Conservation (phyloP, 1,140 invertebrate genomes). For the Drosophila nebulosa region DNA sequence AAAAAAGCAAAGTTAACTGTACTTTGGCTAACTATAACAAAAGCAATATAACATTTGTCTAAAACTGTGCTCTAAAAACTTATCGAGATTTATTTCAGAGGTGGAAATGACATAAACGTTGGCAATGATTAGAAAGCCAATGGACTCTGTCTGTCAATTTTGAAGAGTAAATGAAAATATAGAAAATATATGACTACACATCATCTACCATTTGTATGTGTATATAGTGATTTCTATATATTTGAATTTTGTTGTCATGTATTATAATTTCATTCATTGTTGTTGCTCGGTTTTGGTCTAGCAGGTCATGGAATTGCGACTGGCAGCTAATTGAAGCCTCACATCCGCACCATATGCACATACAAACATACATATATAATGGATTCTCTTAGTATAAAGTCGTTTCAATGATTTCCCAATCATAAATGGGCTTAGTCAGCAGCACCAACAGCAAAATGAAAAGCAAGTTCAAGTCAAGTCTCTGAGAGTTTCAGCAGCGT, state of each 20-base stretch:
- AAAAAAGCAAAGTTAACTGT: too few relatives aligned
- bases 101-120: too few relatives aligned
- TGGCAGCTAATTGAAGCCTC: constrained; percentile 26
- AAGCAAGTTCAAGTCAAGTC: constrained; percentile 8
- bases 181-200: background rate
- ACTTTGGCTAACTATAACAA: too few relatives aligned
- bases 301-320: background rate
- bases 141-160: background rate
- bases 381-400: constrained; percentile 5
- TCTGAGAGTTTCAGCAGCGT: background rate
- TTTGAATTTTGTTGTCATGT: constrained; percentile 40
- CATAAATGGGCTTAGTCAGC: background rate
- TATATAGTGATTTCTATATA: background rate
- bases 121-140: background rate
- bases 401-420: background rate
- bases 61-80: too few relatives aligned
- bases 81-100: too few relatives aligned
- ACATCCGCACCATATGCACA: constrained; percentile 40
- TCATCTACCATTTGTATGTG: background rate
- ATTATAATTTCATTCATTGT: constrained; percentile 34
- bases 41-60: too few relatives aligned
- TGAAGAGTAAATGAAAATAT: background rate
- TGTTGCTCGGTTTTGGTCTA: background rate
- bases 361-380: too few relatives aligned
- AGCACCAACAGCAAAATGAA: background rate